Base-by-base conservation (phyloP, 1,140 invertebrate species). In the Asbolus verrucosus region DNA sequence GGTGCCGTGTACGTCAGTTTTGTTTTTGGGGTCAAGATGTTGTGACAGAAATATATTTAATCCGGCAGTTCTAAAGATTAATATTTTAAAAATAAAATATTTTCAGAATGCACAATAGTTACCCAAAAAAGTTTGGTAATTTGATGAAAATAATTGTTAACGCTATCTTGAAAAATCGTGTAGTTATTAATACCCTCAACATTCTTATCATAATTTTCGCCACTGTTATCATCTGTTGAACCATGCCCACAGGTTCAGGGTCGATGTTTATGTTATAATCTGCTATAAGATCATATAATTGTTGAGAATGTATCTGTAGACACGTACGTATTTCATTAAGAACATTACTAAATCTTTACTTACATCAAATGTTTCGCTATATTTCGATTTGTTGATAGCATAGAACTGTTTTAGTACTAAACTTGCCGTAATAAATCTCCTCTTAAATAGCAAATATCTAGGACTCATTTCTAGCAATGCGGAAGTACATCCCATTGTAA, bases 301-400 rank as follows among this genome's bases (percentile, higher is more conserved):
- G 38, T 38, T 69, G 41, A 13, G 13, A 21, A 13, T 54, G 24
- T 4, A 66, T 24, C 67, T 73, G 38, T 3, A 39, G 18, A 19
- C 1, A 59, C n/a, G n/a, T n/a, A n/a, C n/a, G n/a, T n/a, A n/a
- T n/a, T n/a, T n/a, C n/a, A n/a, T n/a, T n/a, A n/a, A n/a, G n/a
- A n/a, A n/a, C n/a, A n/a, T n/a, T n/a, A n/a, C n/a, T n/a, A n/a
- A n/a, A n/a, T n/a, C n/a, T 13, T 18, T 16, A 69, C 50, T 61
- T 41, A 78, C 73, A 15, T 70, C 46, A 61, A 72, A 77, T 13
- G 62, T 72, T 21, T 74, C 73, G 21, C 67, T 66, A 54, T 77
- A 73, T 43, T 76, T 78, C 0, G 76, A 77, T 13, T 73, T 75
- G 38, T 78, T 78, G 11, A 78, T 73, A 6, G 77, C 72, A 43